Evolutionary conservation across 2,888 invertebrate species (phyloP).

Genomic region (Mythimna pallens): DNA sequence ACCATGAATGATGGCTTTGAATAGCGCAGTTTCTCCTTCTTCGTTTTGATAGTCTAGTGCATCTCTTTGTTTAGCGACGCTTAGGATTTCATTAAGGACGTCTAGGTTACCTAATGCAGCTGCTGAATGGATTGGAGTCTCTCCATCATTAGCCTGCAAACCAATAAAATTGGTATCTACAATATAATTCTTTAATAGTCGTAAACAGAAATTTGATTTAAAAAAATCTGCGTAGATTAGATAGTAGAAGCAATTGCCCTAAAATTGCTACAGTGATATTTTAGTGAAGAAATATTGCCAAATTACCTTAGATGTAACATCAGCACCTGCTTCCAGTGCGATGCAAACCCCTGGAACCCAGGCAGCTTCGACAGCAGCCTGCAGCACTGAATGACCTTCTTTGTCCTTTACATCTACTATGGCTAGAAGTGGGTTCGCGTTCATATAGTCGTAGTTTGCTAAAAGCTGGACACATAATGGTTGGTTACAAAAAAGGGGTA

Average conservation of each 20-base stretch:
- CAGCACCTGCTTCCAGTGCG: conserved; percentile 88
- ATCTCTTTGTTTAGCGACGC: conserved; percentile 85
- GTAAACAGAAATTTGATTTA: not conserved
- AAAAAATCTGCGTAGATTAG: not conserved
- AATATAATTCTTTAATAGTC: not conserved
- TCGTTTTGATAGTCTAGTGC: conserved; percentile 86
- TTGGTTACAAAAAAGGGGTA: not conserved
- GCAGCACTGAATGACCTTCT: conserved; percentile 88
- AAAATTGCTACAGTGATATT: not conserved
- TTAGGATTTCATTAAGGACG: conserved; percentile 88
- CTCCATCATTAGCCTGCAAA: conserved; percentile 84
- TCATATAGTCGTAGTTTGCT: conserved; percentile 80
- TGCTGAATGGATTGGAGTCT: conserved; percentile 90
- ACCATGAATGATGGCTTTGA: conserved; percentile 84
- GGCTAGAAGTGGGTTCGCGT: conserved; percentile 80
- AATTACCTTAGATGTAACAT: conserved; percentile 85
- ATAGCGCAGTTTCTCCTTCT: conserved; percentile 87
- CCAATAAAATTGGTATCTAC: not conserved
- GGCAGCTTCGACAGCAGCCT: conserved; percentile 86
- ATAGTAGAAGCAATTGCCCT: not conserved
- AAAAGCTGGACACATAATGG: conserved; percentile 72
- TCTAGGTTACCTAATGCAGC: conserved; percentile 87
- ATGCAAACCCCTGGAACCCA: conserved; percentile 89
- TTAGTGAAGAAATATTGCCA: not conserved
- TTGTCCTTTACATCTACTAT: conserved; percentile 86